Conservation (phyloP, 1,140 invertebrate genomes). For the Zaprionus ghesquierei region DNA sequence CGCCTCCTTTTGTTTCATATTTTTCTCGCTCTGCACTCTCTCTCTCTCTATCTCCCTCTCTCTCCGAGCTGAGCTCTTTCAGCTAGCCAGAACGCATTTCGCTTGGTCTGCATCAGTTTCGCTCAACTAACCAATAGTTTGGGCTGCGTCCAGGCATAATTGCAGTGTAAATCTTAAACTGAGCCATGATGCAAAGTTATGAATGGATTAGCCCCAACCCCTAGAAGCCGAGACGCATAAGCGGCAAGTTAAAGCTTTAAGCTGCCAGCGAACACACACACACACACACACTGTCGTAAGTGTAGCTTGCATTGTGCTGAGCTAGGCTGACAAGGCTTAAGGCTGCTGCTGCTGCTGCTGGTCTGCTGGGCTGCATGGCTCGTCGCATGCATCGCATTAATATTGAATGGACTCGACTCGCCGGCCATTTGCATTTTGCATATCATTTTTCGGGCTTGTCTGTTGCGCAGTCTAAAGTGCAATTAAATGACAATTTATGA, state of each 20-base stretch:
- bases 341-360: slow-evolving; percentile 21
- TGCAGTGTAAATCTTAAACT: neutral
- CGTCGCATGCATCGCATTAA: slow-evolving; percentile 40
- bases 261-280: neutral
- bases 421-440: slow-evolving; percentile 68
- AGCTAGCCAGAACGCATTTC: no score
- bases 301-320: slow-evolving; percentile 14
- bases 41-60: neutral
- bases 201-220: slow-evolving; percentile 3
- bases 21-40: neutral
- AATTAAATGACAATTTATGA: slow-evolving; percentile 80
- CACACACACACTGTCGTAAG: neutral
- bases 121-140: neutral
- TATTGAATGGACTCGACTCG: slow-evolving; percentile 31
- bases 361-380: no score
- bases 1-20: slow-evolving; percentile 6
- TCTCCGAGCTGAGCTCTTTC: neutral
- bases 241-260: slow-evolving; percentile 12
- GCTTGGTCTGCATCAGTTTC: neutral
- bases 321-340: slow-evolving; percentile 26
- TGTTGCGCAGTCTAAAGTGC: slow-evolving; percentile 54
- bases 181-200: neutral
- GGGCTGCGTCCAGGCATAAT: slow-evolving; percentile 8
- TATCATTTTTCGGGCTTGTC: slow-evolving; percentile 54
- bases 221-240: neutral